Evolutionary conservation across 2,888 invertebrate species (phyloP), one percentile per base, ranked within the genome.

Genomic region (Timema podura): DNA sequence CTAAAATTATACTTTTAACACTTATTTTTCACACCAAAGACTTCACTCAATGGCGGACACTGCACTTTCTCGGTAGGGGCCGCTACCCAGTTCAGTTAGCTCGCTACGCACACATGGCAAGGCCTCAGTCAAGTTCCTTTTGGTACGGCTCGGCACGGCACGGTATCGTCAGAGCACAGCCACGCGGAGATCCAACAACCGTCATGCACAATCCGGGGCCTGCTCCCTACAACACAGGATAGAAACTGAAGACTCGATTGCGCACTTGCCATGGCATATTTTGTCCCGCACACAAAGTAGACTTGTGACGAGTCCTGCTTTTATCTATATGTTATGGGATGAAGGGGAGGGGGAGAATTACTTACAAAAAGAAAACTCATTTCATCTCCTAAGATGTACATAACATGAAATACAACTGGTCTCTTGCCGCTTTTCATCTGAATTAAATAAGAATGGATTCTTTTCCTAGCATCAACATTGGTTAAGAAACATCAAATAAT

Each of bases 131-230:
- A 64, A 49, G 68, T 65, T 68, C 68, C 16, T 68, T 61, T 71
- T 65, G 68, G 66, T 49, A 47, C 16, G 11, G 64, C 65, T 71
- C 66, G 71, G 66, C 61, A 61, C 71, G 68, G 71, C 68, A 48
- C 71, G 71, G 71, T 47, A 49, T 7, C 65, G 64, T 48, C 68
- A 47, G 59, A 48, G 59, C 65, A 59, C 69, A 69, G 69, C 69
- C 69, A 69, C 69, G 69, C 69, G 66, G 69, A 69, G 69, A 69
- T 45, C 65, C 69, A 69, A 59, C 65, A 59, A 66, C 64, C 69
- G 54, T 68, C 68, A 70, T 68, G 70, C 70, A 48, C 68, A 54
- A 54, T 70, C 57, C 70, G 49, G 70, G 70, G 70, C 69, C 69
- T 16, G 16, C 30, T 30, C 68, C 65, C 48, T 69, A 57, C 64